Conservation (phyloP, 92 coral and sea anemone species). For the Zoanthus sociatus region DNA sequence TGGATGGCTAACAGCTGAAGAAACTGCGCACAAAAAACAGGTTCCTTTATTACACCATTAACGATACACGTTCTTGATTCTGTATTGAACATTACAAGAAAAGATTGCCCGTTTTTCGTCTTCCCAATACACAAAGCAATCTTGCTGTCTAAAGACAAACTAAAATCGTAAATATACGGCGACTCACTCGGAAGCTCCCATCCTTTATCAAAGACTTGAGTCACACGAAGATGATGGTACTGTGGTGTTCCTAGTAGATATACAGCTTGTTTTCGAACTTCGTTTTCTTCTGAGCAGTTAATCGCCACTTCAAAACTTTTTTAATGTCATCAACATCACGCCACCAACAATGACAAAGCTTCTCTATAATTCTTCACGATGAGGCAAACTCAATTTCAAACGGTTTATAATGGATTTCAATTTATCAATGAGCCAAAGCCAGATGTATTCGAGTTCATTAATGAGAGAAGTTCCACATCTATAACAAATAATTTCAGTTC, state of each 20-base stretch:
- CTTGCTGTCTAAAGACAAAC: constrained; percentile 16
- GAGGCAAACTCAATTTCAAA: neutral
- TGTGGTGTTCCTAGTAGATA: constrained; percentile 26
- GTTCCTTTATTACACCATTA: neutral
- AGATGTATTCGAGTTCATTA: neutral
- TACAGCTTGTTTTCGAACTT: constrained; percentile 20
- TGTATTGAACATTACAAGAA: constrained; percentile 21
- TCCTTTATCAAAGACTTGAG: neutral
- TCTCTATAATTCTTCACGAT: constrained; percentile 10
- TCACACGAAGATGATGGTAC: constrained; percentile 32
- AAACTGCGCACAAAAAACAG: constrained; percentile 15
- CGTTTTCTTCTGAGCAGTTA: constrained; percentile 11
- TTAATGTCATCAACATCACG: neutral
- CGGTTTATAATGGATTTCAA: neutral
- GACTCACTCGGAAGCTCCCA: constrained; percentile 34
- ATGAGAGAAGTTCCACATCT: constrained; percentile 19
- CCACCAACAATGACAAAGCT: neutral
- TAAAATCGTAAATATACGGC: constrained; percentile 8
- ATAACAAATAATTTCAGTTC: constrained; percentile 2
- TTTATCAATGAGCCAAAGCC: neutral
- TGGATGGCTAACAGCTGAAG: neutral
- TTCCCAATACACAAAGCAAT: constrained; percentile 24
- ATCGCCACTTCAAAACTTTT: constrained; percentile 19
- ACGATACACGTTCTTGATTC: constrained; percentile 3
- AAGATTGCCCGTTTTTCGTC: neutral